phyloP scores from a whole-genome alignment of 2,888 invertebrate genomes.

The Ephialtes manifestator region DNA sequence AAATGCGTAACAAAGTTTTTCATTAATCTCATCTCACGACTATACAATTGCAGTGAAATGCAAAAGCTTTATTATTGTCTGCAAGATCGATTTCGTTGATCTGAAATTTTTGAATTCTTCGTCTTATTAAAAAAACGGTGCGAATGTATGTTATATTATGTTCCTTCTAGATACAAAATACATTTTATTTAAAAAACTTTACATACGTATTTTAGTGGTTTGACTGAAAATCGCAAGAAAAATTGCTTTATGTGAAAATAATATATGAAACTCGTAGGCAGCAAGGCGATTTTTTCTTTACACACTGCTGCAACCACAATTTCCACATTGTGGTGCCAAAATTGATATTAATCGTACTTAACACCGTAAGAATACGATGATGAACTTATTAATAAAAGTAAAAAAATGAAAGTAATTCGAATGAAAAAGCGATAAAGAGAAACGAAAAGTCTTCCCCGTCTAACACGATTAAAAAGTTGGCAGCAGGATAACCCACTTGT shows the following conservation, averaged over 20 bases:
- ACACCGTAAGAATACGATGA: neutral
- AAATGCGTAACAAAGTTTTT: no score
- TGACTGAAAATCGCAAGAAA: neutral
- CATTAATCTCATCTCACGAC: neutral
- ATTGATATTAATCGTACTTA: slow-evolving; percentile 6
- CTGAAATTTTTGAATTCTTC: neutral
- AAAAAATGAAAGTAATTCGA: slow-evolving; percentile 3
- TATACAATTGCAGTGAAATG: neutral
- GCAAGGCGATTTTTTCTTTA: neutral
- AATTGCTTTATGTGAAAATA: neutral
- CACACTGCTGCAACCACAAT: neutral
- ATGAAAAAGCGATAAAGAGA: slow-evolving; percentile 5
- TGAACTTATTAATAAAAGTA: neutral
- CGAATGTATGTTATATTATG: neutral
- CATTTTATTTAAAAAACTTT: neutral
- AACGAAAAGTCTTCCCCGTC: slow-evolving; percentile 8
- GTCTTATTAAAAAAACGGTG: neutral
- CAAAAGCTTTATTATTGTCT: neutral
- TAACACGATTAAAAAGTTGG: slow-evolving; percentile 14
- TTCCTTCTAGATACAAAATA: neutral
- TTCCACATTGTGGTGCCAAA: neutral
- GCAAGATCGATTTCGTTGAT: neutral
- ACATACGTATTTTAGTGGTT: neutral
- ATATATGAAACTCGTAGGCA: neutral
- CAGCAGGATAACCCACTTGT: slow-evolving; percentile 27